A percentile compares a stretch with the other conserved stretches of the same genome.
phyloP scores from a whole-genome alignment of 1,140 invertebrate species.

The Elymnias hypermnestra region DNA sequence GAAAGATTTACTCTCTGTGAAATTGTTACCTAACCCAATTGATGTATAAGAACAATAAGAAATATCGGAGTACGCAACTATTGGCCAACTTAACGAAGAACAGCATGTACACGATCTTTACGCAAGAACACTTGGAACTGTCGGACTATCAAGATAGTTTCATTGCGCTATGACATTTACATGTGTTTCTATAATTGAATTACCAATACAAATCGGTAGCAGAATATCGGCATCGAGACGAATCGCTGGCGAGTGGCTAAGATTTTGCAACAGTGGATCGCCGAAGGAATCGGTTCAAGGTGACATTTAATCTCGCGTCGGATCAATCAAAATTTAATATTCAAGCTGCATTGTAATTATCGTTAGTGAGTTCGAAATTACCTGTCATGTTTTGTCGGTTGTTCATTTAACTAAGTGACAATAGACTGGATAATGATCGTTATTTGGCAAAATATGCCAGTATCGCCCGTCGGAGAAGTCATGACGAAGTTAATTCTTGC shows the following conservation, averaged over 20 bases:
- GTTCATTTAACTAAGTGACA: not conserved
- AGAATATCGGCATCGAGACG: conserved; percentile 19
- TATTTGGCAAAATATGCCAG: not conserved
- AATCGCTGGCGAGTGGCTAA: conserved; percentile 11
- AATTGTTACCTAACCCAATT: conserved; percentile 13
- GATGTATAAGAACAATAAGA: too few species aligned
- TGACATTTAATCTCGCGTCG: conserved; percentile 23
- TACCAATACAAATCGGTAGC: conserved; percentile 49
- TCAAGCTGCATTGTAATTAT: conserved; percentile 19
- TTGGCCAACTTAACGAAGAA: conserved; percentile 30
- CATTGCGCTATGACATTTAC: conserved; percentile 58
- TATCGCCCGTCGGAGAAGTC: too few species aligned
- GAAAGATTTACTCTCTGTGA: too few species aligned
- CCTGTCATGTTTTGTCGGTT: conserved; percentile 1
- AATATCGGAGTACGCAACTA: too few species aligned
- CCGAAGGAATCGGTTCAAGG: conserved; percentile 49
- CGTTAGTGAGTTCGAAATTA: conserved; percentile 1
- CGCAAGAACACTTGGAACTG: conserved; percentile 33
- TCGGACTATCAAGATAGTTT: conserved; percentile 35
- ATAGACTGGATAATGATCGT: not conserved
- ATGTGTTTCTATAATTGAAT: conserved; percentile 61
- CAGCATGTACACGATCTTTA: conserved; percentile 27
- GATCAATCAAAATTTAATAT: conserved; percentile 35
- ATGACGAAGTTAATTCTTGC: too few species aligned
- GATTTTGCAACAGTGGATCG: conserved; percentile 42